These are phyloP conservation scores for Caenorhabditis virilis DNA, from an alignment of 2,888 invertebrate species.

Conservation along the genomic window DNA sequence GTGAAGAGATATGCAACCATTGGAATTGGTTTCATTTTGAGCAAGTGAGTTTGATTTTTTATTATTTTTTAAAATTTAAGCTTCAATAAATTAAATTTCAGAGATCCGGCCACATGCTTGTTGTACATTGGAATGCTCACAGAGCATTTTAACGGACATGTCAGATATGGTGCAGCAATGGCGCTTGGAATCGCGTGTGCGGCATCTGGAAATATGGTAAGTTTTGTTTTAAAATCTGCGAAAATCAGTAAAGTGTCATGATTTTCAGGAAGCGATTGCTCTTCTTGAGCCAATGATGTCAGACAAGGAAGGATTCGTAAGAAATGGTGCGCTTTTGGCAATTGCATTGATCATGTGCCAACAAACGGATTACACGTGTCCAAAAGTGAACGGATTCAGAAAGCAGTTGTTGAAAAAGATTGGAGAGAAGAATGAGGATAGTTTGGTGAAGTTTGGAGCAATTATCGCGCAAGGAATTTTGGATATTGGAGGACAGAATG, in stretches of 20 bases:
- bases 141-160: slow-evolving; percentile 38
- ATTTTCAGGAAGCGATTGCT: slow-evolving; percentile 30
- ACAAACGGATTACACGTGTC: slow-evolving; percentile 31
- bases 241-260: background rate
- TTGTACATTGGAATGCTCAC: slow-evolving; percentile 33
- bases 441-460: slow-evolving; percentile 34
- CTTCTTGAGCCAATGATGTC: slow-evolving; percentile 33
- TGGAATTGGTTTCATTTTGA: slow-evolving; percentile 94
- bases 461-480: slow-evolving; percentile 32
- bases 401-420: slow-evolving; percentile 35
- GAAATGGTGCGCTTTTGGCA: slow-evolving; percentile 32
- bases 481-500: slow-evolving; percentile 36
- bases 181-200: slow-evolving; percentile 39
- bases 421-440: slow-evolving; percentile 36
- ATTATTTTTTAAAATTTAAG: background rate
- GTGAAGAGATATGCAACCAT: slow-evolving; percentile 97
- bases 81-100: background rate
- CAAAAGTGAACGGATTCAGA: slow-evolving; percentile 29
- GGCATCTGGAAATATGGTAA: slow-evolving; percentile 29
- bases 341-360: slow-evolving; percentile 31
- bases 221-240: too few species aligned
- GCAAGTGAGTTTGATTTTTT: slow-evolving; percentile 74
- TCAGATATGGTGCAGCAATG: slow-evolving; percentile 38
- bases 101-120: slow-evolving; percentile 19
- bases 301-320: slow-evolving; percentile 37